Conservation (phyloP, 2,888 invertebrate species). For the Cephonodes hylas region DNA sequence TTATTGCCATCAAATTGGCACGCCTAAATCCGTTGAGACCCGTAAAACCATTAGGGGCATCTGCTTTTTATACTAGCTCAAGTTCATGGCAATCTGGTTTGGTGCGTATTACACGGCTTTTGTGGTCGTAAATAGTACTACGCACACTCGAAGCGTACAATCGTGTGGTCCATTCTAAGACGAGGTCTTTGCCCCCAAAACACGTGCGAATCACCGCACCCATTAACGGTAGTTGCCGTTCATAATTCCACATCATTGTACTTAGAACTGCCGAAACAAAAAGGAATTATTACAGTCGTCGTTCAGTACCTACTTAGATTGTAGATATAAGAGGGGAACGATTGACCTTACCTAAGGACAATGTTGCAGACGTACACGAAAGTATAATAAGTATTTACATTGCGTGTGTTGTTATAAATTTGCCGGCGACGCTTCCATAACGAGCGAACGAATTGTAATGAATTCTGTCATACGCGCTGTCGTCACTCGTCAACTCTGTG, state of each 20-base stretch:
- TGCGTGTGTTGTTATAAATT: conserved; percentile 21
- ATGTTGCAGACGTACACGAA: conserved; percentile 9
- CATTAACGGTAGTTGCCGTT: conserved; percentile 58
- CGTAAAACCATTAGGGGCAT: conserved; percentile 18
- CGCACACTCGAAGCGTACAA: conserved; percentile 11
- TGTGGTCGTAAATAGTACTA: conserved; percentile 12
- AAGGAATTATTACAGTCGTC: background rate
- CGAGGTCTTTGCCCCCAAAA: conserved; percentile 56
- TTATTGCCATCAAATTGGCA: background rate
- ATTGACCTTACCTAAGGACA: conserved; percentile 15
- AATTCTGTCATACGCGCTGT: conserved; percentile 25
- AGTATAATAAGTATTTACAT: conserved; percentile 21
- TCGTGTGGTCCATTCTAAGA: conserved; percentile 38
- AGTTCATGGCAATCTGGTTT: conserved; percentile 22
- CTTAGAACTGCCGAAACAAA: background rate
- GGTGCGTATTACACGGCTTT: conserved; percentile 26
- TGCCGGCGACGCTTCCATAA: conserved; percentile 10
- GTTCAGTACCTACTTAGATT: conserved; percentile 17
- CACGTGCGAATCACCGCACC: conserved; percentile 64
- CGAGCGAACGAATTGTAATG: conserved; percentile 28
- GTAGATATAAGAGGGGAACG: background rate
- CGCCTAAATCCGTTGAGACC: conserved; percentile 14
- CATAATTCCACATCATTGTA: conserved; percentile 41
- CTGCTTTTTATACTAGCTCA: conserved; percentile 21
- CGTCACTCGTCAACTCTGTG: too few species aligned